Evolutionary conservation across 2,113 vertebrate genomes (phyloP).

Genomic region (Engraulis encrasicolus): DNA sequence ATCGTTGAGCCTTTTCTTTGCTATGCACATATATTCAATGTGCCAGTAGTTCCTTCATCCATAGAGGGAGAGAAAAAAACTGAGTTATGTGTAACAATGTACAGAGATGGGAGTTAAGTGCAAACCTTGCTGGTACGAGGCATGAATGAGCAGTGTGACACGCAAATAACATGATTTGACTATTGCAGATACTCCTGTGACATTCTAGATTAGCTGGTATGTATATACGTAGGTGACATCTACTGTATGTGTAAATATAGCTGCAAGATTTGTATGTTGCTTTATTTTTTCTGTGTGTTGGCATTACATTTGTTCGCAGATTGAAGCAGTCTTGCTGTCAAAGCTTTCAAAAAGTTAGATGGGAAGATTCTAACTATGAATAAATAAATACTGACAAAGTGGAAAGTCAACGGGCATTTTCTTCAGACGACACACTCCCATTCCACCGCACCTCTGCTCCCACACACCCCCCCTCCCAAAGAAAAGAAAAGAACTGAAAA

Average conservation of each 20-base stretch:
- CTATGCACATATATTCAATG: not conserved
- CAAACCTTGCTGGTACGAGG: not conserved
- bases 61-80: not conserved
- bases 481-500: too few relatives aligned
- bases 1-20: not conserved
- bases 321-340: not conserved
- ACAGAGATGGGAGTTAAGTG: not conserved
- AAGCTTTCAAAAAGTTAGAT: not conserved
- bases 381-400: not conserved
- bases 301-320: not conserved
- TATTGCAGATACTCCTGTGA: not conserved
- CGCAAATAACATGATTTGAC: not conserved
- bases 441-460: too few relatives aligned
- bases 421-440: not conserved
- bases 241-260: not conserved
- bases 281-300: not conserved
- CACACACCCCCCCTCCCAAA: too few relatives aligned
- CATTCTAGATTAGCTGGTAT: not conserved
- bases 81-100: not conserved
- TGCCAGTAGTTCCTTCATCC: not conserved
- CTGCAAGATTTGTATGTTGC: not conserved
- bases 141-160: not conserved
- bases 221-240: not conserved
- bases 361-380: not conserved
- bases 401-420: not conserved